A percentile compares a stretch with the other conserved stretches of the same genome.
Conservation (phyloP, 2,797 vertebrate species). For the Scleropages formosus region DNA sequence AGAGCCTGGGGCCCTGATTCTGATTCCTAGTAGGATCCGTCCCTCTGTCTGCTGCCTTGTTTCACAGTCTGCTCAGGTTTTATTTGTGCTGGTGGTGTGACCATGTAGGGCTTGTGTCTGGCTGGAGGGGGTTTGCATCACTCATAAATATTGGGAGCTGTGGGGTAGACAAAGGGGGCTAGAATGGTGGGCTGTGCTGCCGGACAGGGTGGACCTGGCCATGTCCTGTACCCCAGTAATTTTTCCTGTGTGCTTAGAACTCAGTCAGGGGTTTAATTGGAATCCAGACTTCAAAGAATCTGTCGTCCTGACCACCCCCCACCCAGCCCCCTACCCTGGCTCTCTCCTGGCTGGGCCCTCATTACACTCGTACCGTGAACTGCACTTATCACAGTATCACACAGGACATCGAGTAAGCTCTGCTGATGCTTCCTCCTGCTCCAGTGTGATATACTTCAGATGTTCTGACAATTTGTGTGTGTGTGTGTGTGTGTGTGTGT, state of each 20-base stretch:
- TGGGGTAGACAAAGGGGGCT: slow-evolving; percentile 82
- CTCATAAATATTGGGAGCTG: slow-evolving; percentile 84
- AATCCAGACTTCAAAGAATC: slow-evolving; percentile 99
- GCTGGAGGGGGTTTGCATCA: too few species aligned
- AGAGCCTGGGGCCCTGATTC: slow-evolving; percentile 11
- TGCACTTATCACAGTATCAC: slow-evolving; percentile 61
- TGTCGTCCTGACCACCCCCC: slow-evolving; percentile 60
- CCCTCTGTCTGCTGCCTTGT: not conserved
- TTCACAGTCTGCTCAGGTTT: not conserved
- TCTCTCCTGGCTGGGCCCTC: slow-evolving; percentile 60
- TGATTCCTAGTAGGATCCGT: slow-evolving; percentile 39
- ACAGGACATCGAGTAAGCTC: slow-evolving; percentile 50
- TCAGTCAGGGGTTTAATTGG: slow-evolving; percentile 99
- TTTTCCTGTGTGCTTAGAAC: slow-evolving; percentile 95
- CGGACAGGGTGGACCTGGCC: slow-evolving; percentile 86
- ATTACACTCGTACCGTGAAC: slow-evolving; percentile 59
- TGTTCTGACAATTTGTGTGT: not conserved
- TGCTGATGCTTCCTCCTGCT: slow-evolving; percentile 2
- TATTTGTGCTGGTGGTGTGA: slow-evolving; percentile 29
- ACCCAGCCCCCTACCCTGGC: slow-evolving; percentile 62
- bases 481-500: not conserved
- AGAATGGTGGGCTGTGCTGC: slow-evolving; percentile 81
- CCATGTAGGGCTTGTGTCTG: slow-evolving; percentile 38
- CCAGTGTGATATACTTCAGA: slow-evolving; percentile 4
- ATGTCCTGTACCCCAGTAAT: slow-evolving; percentile 93